Evolutionary conservation across 1,140 invertebrate species (phyloP), one percentile per base, ranked within the genome.

Genomic region (Aethina tumida): DNA sequence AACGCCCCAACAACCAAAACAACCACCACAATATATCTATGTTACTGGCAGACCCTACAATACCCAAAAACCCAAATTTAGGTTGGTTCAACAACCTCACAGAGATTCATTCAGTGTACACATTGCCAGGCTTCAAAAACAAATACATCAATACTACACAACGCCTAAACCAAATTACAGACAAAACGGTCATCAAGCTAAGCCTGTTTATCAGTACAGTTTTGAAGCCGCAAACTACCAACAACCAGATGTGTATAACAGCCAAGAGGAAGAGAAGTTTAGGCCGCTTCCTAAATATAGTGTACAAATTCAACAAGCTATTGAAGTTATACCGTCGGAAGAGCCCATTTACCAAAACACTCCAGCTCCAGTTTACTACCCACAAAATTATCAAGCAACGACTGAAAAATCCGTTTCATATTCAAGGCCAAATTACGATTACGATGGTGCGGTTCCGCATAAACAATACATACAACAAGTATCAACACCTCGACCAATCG

Each of bases 271-370:
- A 9, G 69, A 75, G 51, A 68, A 71, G 14, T 77, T 78, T 52
- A 65, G 70, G 36, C 74, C 74, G 4, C 70, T 71, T 59, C 56
- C 59, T 48, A 70, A 74, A 47, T 77, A 79, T 50, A 77, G 72
- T 49, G 71, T 73, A 1, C 45, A 62, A 43, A 58, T 62, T 20
- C 54, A 61, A 47, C 55, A 50, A 10, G 60, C 58, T 18, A 47
- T 60, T 7, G 52, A 62, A 38, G 47, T 60, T 16, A 41, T 55
- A 2, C 50, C 55, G 9, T 50, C 46, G 6, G 29, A 47, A 40
- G 21, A 28, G 13, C 45, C 51, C 14, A 29, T 26, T 26, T 39
- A 45, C 19, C 39, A 39, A 33, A 40, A 46, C 21, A 39, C 35
- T 26, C 49, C 53, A 14, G 47, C 54, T 16, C 42, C 42, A 9